Conservation (phyloP, 2,113 vertebrate genomes). For the Zosterops hypoxanthus region DNA sequence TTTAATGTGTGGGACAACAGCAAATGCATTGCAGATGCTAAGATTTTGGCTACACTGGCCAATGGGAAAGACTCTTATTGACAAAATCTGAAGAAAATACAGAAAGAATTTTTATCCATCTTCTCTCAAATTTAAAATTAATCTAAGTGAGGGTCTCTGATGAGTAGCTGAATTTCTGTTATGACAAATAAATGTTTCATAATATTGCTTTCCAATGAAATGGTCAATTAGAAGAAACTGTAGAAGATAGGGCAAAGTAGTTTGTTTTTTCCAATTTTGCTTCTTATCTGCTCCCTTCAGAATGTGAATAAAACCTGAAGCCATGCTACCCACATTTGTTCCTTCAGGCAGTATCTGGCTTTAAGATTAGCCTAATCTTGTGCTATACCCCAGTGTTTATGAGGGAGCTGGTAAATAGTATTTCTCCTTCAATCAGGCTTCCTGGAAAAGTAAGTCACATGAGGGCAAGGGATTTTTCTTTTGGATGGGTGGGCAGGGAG, state of each 20-base stretch:
- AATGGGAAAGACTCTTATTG: background rate
- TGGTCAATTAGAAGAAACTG: constrained; percentile 21
- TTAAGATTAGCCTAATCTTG: background rate
- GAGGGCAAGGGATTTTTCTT: background rate
- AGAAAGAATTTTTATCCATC: background rate
- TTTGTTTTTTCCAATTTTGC: background rate
- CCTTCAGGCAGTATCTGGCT: background rate
- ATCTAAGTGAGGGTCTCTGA: background rate
- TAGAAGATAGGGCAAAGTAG: background rate
- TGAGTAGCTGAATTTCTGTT: background rate
- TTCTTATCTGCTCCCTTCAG: background rate
- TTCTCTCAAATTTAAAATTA: background rate
- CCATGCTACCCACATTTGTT: background rate
- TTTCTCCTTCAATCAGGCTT: background rate
- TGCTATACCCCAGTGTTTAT: background rate
- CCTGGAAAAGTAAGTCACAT: background rate
- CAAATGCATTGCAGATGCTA: constrained; percentile 42
- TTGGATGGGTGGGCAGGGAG: background rate
- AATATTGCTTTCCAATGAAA: constrained; percentile 20
- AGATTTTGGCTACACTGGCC: background rate
- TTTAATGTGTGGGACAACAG: background rate
- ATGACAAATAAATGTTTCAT: background rate
- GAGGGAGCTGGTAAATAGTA: background rate
- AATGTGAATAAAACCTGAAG: background rate
- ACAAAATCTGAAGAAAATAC: constrained; percentile 18